Evolutionary conservation across 2,113 vertebrate genomes (phyloP).

Genomic region (Regulus satrapa): DNA sequence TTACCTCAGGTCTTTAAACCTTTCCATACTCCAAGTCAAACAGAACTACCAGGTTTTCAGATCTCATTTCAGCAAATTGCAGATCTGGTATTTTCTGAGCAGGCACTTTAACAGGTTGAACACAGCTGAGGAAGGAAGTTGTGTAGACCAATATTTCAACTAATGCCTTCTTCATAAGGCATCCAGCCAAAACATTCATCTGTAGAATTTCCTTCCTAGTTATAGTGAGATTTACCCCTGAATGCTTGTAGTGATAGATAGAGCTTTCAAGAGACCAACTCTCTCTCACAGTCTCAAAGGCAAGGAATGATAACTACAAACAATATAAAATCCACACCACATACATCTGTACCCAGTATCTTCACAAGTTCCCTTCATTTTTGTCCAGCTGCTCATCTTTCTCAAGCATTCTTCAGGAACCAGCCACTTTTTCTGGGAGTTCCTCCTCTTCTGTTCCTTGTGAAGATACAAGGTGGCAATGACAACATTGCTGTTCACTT

Average conservation of each 20-base stretch:
- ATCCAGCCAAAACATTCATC: conserved; percentile 38
- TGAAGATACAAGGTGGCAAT: background rate
- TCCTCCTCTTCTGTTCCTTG: background rate
- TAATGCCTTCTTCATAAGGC: conserved; percentile 28
- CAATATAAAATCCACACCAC: background rate
- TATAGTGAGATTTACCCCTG: conserved; percentile 11
- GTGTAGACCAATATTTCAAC: conserved; percentile 40
- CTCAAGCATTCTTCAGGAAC: background rate
- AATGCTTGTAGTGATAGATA: conserved; percentile 23
- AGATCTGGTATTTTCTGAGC: background rate
- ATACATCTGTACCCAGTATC: background rate
- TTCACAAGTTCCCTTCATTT: background rate
- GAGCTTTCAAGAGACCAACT: conserved; percentile 1
- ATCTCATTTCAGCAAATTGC: background rate
- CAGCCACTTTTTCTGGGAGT: background rate
- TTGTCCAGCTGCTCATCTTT: background rate
- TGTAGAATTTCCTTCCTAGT: conserved; percentile 46
- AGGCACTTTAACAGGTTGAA: conserved; percentile 2
- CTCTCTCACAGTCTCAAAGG: conserved; percentile 26
- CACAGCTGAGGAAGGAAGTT: conserved; percentile 24
- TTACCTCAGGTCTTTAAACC: background rate
- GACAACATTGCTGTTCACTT: background rate
- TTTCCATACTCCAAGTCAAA: background rate
- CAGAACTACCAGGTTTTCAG: background rate
- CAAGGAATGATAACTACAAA: background rate